Conservation (phyloP, 2,888 invertebrate species). For the Piscicola geometra region DNA sequence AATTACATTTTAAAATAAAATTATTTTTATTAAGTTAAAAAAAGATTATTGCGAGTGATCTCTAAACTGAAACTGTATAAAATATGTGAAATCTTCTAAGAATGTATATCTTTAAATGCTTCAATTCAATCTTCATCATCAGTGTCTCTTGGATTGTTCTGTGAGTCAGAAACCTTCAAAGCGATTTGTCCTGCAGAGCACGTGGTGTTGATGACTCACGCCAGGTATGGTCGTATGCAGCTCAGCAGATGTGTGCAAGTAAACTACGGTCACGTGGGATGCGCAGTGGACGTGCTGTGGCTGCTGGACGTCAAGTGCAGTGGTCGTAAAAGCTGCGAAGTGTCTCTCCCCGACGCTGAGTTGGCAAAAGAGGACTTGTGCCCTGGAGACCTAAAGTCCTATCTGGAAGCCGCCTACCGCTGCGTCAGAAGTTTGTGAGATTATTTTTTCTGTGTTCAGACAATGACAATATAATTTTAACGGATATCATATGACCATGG, state of each 20-base stretch:
- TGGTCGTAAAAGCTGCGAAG: constrained; percentile 39
- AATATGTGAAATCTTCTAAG: too few relatives aligned
- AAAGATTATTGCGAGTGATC: too few relatives aligned
- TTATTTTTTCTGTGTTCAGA: too few relatives aligned
- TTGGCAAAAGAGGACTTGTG: constrained; percentile 40
- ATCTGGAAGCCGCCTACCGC: constrained; percentile 41
- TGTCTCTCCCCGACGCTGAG: constrained; percentile 40
- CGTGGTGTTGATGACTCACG: constrained; percentile 40
- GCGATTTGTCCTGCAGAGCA: constrained; percentile 37
- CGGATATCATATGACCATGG: too few relatives aligned
- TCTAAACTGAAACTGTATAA: too few relatives aligned
- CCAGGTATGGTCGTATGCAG: constrained; percentile 43
- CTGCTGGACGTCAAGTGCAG: constrained; percentile 40
- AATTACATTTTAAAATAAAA: too few relatives aligned
- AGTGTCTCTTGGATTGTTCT: constrained; percentile 27
- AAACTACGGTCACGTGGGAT: constrained; percentile 43
- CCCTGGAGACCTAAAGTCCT: constrained; percentile 42
- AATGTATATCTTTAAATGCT: too few relatives aligned
- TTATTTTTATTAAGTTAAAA: too few relatives aligned
- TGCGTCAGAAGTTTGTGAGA: constrained; percentile 39
- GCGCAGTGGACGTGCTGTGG: constrained; percentile 40
- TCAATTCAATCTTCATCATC: too few relatives aligned
- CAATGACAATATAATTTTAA: too few relatives aligned
- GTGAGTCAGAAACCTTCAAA: constrained; percentile 40
- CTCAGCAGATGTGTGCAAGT: constrained; percentile 40